Conservation (phyloP, 2,888 invertebrate genomes). For the Eupithecia subfuscata region DNA sequence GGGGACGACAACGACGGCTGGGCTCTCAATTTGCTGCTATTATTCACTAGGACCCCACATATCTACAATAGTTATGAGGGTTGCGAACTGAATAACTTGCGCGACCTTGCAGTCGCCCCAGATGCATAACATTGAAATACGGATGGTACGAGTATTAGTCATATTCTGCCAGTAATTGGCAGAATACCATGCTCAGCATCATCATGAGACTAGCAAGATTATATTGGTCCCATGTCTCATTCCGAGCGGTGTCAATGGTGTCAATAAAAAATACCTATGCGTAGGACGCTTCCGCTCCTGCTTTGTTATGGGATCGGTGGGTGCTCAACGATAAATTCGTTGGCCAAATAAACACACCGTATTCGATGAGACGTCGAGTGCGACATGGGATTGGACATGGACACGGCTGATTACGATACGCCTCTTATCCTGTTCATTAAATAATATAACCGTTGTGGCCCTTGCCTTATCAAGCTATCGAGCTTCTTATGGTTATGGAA, state of each 20-base stretch:
- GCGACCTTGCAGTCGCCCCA: constrained; percentile 42
- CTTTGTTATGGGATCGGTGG: constrained; percentile 42
- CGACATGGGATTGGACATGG: constrained; percentile 37
- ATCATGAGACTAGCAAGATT: constrained; percentile 47
- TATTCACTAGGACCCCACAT: constrained; percentile 64
- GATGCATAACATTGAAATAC: constrained; percentile 39
- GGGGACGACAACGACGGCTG: constrained; percentile 52
- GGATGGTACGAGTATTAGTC: constrained; percentile 40
- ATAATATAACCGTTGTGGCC: constrained; percentile 26
- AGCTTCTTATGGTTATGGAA: constrained; percentile 36
- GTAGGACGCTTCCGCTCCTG: constrained; percentile 63
- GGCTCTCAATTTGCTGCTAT: constrained; percentile 56
- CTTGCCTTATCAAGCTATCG: constrained; percentile 29
- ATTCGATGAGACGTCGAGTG: constrained; percentile 43
- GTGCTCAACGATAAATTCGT: constrained; percentile 48
- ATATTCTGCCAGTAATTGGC: constrained; percentile 37
- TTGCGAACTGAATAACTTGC: constrained; percentile 42
- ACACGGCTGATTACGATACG: constrained; percentile 38
- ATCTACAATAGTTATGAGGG: constrained; percentile 49
- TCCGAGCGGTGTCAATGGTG: constrained; percentile 54
- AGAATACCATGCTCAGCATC: constrained; percentile 39
- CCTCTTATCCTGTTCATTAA: constrained; percentile 32
- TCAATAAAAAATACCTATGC: constrained; percentile 55
- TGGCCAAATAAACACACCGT: constrained; percentile 52
- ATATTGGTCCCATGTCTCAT: constrained; percentile 52